Percentiles rank a stretch among this genome's conserved stretches.
These are phyloP conservation scores for Anodontia alba DNA, from an alignment of 2,888 invertebrate genomes.

Conservation along the genomic window DNA sequence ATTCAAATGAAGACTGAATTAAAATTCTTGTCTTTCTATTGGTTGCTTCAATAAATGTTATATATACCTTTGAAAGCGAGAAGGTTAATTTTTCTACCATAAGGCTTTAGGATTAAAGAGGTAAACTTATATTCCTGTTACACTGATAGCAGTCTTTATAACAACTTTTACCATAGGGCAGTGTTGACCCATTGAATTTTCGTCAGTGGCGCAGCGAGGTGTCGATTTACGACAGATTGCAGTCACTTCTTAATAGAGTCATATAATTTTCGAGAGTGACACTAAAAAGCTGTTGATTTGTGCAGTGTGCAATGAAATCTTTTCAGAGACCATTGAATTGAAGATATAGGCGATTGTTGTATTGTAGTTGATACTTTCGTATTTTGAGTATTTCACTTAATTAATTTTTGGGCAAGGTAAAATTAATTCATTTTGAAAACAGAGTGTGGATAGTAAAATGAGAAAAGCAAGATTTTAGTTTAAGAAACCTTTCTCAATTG, in stretches of 20 bases:
- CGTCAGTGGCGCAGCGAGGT: neutral
- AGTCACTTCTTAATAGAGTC: neutral
- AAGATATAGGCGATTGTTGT: neutral
- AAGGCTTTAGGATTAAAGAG: neutral
- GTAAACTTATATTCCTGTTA: neutral
- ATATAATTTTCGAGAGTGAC: conserved; percentile 4
- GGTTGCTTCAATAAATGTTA: neutral
- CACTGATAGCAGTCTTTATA: neutral
- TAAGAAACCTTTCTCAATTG: too few species aligned
- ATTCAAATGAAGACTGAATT: neutral
- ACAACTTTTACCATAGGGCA: neutral
- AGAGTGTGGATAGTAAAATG: too few species aligned
- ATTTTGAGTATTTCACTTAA: too few species aligned
- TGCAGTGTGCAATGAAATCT: neutral
- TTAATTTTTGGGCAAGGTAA: too few species aligned
- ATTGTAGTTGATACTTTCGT: too few species aligned
- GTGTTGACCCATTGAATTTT: conserved; percentile 5
- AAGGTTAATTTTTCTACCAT: neutral
- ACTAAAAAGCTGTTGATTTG: neutral
- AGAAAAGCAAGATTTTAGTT: too few species aligned
- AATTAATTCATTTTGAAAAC: too few species aligned
- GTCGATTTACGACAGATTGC: neutral
- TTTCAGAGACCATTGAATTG: neutral
- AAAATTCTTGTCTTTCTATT: neutral
- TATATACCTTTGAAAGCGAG: neutral